A percentile compares a stretch with the other conserved stretches of the same genome.
These are phyloP conservation scores for Agapornis canus DNA, from an alignment of 2,797 vertebrate species.

Conservation along the genomic window DNA sequence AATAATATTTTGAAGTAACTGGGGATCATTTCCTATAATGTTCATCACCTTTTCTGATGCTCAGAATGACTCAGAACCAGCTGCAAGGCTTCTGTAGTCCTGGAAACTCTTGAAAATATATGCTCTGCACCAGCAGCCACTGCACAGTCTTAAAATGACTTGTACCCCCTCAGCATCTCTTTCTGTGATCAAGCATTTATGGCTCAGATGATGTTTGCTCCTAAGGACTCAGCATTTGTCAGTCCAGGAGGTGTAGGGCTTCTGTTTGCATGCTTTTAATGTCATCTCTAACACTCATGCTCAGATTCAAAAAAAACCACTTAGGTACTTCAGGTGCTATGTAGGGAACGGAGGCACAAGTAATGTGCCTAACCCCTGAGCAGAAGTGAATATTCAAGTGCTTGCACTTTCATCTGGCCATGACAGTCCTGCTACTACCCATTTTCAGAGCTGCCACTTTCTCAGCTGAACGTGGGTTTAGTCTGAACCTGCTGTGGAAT, in stretches of 20 bases:
- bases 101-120: conserved; percentile 34
- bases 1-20: conserved; percentile 55
- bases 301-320: not conserved
- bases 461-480: not conserved
- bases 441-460: not conserved
- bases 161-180: not conserved
- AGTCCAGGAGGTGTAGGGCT: not conserved
- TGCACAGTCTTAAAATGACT: conserved; percentile 5
- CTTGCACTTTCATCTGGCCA: not conserved
- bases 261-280: not conserved
- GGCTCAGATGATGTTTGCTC: not conserved
- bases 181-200: not conserved
- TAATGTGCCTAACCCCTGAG: not conserved
- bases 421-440: not conserved
- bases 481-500: not conserved
- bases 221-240: not conserved
- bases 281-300: not conserved
- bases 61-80: conserved; percentile 64
- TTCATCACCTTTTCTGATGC: conserved; percentile 42
- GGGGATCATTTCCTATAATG: conserved; percentile 32
- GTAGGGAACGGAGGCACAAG: not conserved
- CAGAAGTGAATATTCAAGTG: not conserved
- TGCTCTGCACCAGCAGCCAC: not conserved
- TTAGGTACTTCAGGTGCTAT: not conserved
- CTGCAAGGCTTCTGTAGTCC: conserved; percentile 34